Base-by-base conservation (phyloP, 2,888 invertebrate species). In the Tipula lateralis region DNA sequence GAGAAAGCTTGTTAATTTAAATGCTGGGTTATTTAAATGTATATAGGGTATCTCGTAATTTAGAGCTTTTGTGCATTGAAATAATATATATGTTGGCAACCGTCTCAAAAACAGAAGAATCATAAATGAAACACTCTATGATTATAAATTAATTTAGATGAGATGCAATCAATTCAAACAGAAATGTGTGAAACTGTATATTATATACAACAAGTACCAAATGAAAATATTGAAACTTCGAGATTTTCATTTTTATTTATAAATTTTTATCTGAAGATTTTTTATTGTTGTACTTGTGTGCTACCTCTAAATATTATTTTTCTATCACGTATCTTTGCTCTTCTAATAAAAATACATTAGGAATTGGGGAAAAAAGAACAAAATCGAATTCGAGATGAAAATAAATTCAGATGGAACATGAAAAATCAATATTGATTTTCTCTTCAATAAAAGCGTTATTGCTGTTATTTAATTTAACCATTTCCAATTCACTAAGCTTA, bases 341-440 rank as follows among this genome's bases (percentile, higher is more conserved):
- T 66, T 66, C 66, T 66, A 66, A 66, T 66, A 66, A 66, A 66
- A 66, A 66, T 66, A 66, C 9, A 66, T 66, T 66, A 66, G 66
- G 24, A 66, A 16, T 0, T 16, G 44, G 6, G 16, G 6, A 32
- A 32, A 16, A 50, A 16, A 16, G 16, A 16, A 32, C 2, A 16
- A 50, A 16, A 50, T 50, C 44, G 44, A 50, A 66, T 66, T 66
- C 66, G 19, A 66, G 24, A 66, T 66, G 24, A 6, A 66, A 66
- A 24, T 66, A 66, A 66, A 66, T 9, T 66, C 24, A 66, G 16
- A 24, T 66, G 66, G 24, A 66, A 24, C n/a, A n/a, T 2, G 24
- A 66, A 66, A 66, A 19, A 66, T 66, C 66, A 66, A 66, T 66
- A 66, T 66, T 66, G 66, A 24, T 66, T 66, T 12, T 66, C 24